Base-by-base conservation (phyloP, 1,140 invertebrate species). In the Drosophila oshimai region DNA sequence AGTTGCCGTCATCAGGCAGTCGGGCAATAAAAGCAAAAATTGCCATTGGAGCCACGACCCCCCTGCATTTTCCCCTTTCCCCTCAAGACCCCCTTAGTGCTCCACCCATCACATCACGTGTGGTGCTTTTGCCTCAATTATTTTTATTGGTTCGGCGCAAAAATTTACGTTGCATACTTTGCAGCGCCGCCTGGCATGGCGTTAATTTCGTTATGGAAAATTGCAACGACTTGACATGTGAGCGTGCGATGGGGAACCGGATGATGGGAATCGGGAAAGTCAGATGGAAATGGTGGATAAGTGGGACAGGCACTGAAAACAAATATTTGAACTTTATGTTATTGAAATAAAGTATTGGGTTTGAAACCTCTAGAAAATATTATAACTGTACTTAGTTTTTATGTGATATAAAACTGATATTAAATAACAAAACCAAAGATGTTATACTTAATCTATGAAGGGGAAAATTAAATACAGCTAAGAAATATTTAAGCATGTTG, bases 171-270 rank as follows among this genome's bases (percentile, higher is more conserved):
- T 84, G 80, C 80, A 86, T 84, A 84, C 71, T 84, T 86, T 68
- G 49, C 78, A 69, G 78, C 74, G 54, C 75, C 54, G 41, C 31
- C 74, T 57, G 67, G 51, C 76, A 50, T 64, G 64, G 79, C 79
- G 79, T 84, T 83, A 84, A 84, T 84, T 84, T 84, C 74, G 74
- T 84, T 84, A 84, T 79, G 79, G 79, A 83, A 74, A 84, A 84
- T 74, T 84, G 74, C 79, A 84, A 45, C 60, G 60, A 74, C 79
- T 74, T 84, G 64, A 78, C 74, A 61, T 74, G 67, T 45, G 72
- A 49, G 57, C 50, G 49, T 22, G 53, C 15, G 34, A 46, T 29
- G 18, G 50, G 51, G 58, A 47, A 45, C 24, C 41, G 9, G 4
- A 28, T 33, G 33, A 42, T 12, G 57, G 12, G 33, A 26, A 17